Conservation (phyloP, 2,888 invertebrate species). For the Lymantria monacha region DNA sequence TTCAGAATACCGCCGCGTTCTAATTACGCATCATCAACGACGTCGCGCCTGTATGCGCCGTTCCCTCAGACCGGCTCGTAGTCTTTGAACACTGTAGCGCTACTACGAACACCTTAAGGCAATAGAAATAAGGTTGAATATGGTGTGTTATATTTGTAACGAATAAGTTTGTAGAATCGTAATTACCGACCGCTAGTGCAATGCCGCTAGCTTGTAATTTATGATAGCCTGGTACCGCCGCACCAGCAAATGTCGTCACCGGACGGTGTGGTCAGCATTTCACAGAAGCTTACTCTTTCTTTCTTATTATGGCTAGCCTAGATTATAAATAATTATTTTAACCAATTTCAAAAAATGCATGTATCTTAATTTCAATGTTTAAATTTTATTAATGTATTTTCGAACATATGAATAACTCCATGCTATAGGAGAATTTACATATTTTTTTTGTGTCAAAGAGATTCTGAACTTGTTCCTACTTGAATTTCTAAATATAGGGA, state of each 20-base stretch:
- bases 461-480: too few relatives aligned
- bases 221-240: conserved; percentile 59
- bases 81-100: conserved; percentile 11
- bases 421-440: too few relatives aligned
- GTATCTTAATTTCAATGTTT: too few relatives aligned
- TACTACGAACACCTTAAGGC: fast-evolving
- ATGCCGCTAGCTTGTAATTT: conserved; percentile 54
- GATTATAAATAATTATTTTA: too few relatives aligned
- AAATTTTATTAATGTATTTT: too few relatives aligned
- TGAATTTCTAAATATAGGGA: too few relatives aligned
- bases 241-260: conserved; percentile 52
- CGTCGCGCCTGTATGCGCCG: conserved; percentile 39
- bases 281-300: not conserved
- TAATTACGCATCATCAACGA: conserved; percentile 43
- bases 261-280: conserved; percentile 31
- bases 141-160: conserved; percentile 1
- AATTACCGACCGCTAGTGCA: conserved; percentile 39
- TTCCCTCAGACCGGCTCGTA: conserved; percentile 17
- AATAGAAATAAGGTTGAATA: conserved; percentile 9
- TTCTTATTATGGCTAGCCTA: too few relatives aligned
- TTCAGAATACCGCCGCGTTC: conserved; percentile 28
- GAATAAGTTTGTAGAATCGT: conserved; percentile 22
- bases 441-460: too few relatives aligned
- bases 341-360: too few relatives aligned
- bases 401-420: too few relatives aligned